Base-by-base conservation (phyloP, 2,888 invertebrate genomes). In the Apamea epomidion region DNA sequence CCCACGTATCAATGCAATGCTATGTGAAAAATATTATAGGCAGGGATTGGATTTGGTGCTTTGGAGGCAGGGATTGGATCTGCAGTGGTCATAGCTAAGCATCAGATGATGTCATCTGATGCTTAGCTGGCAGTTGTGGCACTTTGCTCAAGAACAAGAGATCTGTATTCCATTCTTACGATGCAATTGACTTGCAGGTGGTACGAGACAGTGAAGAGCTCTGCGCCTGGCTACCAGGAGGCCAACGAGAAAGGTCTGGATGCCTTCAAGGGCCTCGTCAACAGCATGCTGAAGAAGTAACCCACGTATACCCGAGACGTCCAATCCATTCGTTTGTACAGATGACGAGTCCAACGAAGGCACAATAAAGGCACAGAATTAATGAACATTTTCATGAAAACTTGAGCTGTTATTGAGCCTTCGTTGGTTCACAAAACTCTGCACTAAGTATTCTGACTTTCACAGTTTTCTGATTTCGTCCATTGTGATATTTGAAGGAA, bases 231-330 rank as follows among this genome's bases (percentile, higher is more conserved):
- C 42, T 97, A 97, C 93, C 95, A 96, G 91, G 97, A 97, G 78
- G 96, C 97, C 82, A 97, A 97, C 92, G 96, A 97, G 94, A 96
- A 97, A 76, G 97, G 97, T 14, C 92, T 97, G 75, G 95, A 96
- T 70, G 97, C 97, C 32, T 97, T 97, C 95, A 97, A 97, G 91
- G 94, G 91, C 0, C 93, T 97, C 60, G 95, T 95, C 89, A 95
- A 94, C 90, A 95, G 92, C 91, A 93, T 96, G 93, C 85, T 94
- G 85, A 96, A 96, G 94, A 96, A 96, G 94, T 96, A 93, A 94
- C 85, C 82, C 65, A 69, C 80, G 42, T 25, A 70, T 45, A 73
- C 70, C 71, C 45, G 70, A 72, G 64, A 73, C 51, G 12, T 60
- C 67, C 37, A 65, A 83, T 85, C 78, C 82, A 82, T 82, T 88